Conservation (phyloP, 2,797 vertebrate genomes). For the Pangasius larnaudii region DNA sequence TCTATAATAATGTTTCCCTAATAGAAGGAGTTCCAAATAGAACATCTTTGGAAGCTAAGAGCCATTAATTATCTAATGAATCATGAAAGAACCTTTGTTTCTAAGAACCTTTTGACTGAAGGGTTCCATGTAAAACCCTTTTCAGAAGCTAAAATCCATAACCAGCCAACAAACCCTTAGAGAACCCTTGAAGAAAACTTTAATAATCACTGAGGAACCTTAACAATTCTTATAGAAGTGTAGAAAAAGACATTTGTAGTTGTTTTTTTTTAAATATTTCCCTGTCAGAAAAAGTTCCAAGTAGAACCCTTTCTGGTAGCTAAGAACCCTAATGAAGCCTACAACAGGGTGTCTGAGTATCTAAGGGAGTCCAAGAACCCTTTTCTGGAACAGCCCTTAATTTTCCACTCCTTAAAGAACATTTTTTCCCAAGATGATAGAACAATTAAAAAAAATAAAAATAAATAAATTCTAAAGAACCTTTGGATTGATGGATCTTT, state of each 20-base stretch:
- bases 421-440: not conserved
- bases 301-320: no score
- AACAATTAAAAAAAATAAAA: not conserved
- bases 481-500: not conserved
- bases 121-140: not conserved
- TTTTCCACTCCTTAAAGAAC: not conserved
- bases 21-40: not conserved
- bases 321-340: no score
- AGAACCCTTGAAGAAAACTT: not conserved
- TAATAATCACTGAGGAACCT: not conserved
- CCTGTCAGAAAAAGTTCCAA: not conserved
- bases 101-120: no score
- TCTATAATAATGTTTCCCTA: not conserved
- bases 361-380: not conserved
- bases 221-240: not conserved
- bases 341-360: no score
- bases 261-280: not conserved
- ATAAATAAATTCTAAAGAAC: no score
- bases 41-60: not conserved
- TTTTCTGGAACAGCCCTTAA: not conserved
- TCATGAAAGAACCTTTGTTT: not conserved
- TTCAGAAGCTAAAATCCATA: not conserved
- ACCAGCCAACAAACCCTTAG: not conserved
- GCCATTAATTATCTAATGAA: not conserved
- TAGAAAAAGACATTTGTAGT: not conserved